Evolutionary conservation across 2,888 invertebrate genomes (phyloP), one percentile per base, ranked within the genome.

Genomic region (Chrysolina americana): DNA sequence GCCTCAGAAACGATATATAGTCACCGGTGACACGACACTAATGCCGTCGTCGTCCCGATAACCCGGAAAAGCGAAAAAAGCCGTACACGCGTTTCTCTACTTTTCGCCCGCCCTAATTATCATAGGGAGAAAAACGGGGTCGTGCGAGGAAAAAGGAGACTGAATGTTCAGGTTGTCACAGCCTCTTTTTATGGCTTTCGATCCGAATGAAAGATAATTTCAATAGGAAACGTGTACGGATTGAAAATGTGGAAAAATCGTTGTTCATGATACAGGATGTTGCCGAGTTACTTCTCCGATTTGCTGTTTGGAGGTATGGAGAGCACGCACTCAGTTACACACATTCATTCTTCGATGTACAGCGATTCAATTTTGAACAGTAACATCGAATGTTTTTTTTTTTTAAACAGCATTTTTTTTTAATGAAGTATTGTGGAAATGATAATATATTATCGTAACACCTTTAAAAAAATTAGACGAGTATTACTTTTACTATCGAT

Each of bases 1-100:
- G 79, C 80, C 80, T 80, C 76, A n/a, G 59, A 10, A 15, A 4
- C 82, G 80, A 84, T 83, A 82, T 81, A 82, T 83, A 78, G 79
- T 76, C 73, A 73, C 77, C 75, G 78, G 77, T 79, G 82, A 82
- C 80, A 81, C 76, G 80, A 76, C 81, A 81, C 79, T 80, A 80
- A 81, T 80, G 76, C 76, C n/a, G 76, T 76, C 75, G 77, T 78
- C 76, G 71, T 74, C 70, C 72, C 71, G 80, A 80, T 81, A 79
- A 78, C 77, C 76, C 70, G 70, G 66, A 62, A 68, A 65, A 72
- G 63, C 36, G 50, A 62, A 66, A 72, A 72, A 63, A 59, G 36
- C 68, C 36, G 17, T 41, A 68, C 68, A 68, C 68, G 68, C 21
- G 50, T 53, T 68, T 68, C 41, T 48, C 56, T 68, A 28, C 53